These are phyloP conservation scores for Drosophila pruinosa DNA, from an alignment of 1,140 invertebrate species.

Conservation along the genomic window DNA sequence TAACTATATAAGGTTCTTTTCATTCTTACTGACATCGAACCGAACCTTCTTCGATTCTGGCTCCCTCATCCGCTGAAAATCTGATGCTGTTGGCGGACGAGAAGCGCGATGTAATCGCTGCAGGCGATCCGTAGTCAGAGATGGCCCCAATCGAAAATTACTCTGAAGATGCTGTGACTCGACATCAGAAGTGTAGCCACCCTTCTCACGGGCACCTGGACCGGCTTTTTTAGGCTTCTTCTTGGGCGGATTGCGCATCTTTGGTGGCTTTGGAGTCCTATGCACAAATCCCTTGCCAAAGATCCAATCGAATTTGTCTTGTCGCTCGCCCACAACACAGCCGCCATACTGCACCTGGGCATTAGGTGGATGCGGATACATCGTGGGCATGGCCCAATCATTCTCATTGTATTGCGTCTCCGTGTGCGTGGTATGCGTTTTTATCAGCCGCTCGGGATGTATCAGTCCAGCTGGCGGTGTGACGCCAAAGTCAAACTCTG, in stretches of 20 bases:
- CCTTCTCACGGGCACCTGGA: slow-evolving; percentile 13
- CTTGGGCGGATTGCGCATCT: slow-evolving; percentile 44
- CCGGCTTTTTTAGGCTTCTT: slow-evolving; percentile 26
- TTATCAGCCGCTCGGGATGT: slow-evolving; percentile 57
- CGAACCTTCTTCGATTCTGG: not conserved
- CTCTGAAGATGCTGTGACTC: not conserved
- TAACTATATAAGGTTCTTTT: not conserved
- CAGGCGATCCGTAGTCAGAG: slow-evolving; percentile 11
- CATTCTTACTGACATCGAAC: not conserved
- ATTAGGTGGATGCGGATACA: slow-evolving; percentile 60
- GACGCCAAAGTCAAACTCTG: slow-evolving; percentile 75
- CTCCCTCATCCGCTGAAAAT: not conserved
- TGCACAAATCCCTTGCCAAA: slow-evolving; percentile 61
- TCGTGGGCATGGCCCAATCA: slow-evolving; percentile 61
- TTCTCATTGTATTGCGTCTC: slow-evolving; percentile 71
- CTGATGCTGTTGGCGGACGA: slow-evolving; percentile 24
- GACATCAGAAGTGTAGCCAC: slow-evolving; percentile 10
- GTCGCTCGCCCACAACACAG: slow-evolving; percentile 56
- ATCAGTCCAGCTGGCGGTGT: slow-evolving; percentile 77
- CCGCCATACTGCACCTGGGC: slow-evolving; percentile 44
- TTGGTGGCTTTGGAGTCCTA: slow-evolving; percentile 42
- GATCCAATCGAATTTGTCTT: slow-evolving; percentile 42
- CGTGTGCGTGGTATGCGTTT: slow-evolving; percentile 34
- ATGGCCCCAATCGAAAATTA: not conserved
- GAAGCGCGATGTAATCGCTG: slow-evolving; percentile 39